phyloP scores from a whole-genome alignment of 2,888 invertebrate species.

The Ormyrus labotus region DNA sequence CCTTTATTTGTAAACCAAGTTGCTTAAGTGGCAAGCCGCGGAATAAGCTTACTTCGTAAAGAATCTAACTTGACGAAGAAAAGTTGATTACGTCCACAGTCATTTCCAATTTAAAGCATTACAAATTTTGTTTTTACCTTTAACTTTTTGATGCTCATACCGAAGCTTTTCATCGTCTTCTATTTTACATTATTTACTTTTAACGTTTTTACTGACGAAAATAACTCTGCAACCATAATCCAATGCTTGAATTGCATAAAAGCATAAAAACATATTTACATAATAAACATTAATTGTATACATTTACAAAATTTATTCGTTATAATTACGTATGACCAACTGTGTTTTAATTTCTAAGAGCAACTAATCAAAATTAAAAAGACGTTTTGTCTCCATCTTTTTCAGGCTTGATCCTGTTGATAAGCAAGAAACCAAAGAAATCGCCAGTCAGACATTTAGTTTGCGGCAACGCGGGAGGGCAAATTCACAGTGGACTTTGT shows the following conservation, averaged over 20 bases:
- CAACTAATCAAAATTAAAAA: constrained; percentile 28
- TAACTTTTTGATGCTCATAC: too few relatives aligned
- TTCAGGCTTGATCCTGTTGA: constrained; percentile 24
- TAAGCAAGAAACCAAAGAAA: constrained; percentile 36
- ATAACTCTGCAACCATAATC: too few relatives aligned
- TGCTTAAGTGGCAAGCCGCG: constrained; percentile 45
- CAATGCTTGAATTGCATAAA: too few relatives aligned
- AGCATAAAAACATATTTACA: too few relatives aligned
- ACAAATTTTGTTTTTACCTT: not conserved
- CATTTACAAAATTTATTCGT: too few relatives aligned
- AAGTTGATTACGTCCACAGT: constrained; percentile 41
- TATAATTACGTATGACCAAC: too few relatives aligned
- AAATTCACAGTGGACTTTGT: constrained; percentile 1
- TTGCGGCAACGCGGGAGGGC: not conserved
- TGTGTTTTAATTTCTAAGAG: not conserved
- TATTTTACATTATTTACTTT: too few relatives aligned
- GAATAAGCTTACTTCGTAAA: constrained; percentile 48
- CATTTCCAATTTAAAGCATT: constrained; percentile 24
- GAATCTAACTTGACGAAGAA: constrained; percentile 34
- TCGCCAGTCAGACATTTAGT: constrained; percentile 37
- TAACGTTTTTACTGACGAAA: too few relatives aligned
- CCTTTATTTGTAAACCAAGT: constrained; percentile 51
- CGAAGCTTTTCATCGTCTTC: too few relatives aligned
- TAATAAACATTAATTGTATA: too few relatives aligned
- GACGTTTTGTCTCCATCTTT: constrained; percentile 11